Percentiles rank a stretch among this genome's conserved stretches.
Evolutionary conservation across 2,113 vertebrate genomes (phyloP).

Genomic region (Ibidorhyncha struthersii): DNA sequence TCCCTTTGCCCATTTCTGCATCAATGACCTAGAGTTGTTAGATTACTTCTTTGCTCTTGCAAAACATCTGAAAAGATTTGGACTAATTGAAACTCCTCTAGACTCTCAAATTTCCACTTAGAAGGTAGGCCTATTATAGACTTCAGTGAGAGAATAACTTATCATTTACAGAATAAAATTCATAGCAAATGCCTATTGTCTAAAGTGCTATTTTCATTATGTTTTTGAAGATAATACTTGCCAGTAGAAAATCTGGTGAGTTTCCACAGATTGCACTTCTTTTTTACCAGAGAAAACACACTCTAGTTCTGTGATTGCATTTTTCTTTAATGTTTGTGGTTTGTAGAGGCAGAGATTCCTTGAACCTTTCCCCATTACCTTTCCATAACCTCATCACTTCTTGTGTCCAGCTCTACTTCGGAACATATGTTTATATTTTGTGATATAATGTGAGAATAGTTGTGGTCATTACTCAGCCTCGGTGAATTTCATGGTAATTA

Average conservation of each 20-base stretch:
- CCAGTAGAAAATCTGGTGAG: neutral
- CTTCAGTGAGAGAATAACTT: neutral
- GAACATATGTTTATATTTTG: neutral
- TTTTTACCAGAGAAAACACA: conserved; percentile 6
- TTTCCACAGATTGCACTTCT: neutral
- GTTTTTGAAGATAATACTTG: neutral
- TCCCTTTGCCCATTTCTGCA: neutral
- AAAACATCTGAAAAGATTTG: neutral
- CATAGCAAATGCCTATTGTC: neutral
- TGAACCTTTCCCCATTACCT: neutral
- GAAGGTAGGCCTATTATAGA: neutral
- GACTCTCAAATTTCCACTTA: neutral
- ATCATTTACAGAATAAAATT: neutral
- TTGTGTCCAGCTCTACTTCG: neutral
- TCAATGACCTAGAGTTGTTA: neutral
- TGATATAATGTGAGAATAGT: neutral
- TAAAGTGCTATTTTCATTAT: neutral
- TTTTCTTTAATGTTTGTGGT: conserved; percentile 32
- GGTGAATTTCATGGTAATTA: neutral
- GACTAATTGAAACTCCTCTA: neutral
- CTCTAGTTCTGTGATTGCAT: conserved; percentile 9
- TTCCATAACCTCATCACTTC: neutral
- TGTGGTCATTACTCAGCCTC: neutral
- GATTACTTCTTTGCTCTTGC: neutral
- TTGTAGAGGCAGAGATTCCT: conserved; percentile 8